Base-by-base conservation (phyloP, 2,113 vertebrate species). In the Speoplatyrhinus poulsoni region DNA sequence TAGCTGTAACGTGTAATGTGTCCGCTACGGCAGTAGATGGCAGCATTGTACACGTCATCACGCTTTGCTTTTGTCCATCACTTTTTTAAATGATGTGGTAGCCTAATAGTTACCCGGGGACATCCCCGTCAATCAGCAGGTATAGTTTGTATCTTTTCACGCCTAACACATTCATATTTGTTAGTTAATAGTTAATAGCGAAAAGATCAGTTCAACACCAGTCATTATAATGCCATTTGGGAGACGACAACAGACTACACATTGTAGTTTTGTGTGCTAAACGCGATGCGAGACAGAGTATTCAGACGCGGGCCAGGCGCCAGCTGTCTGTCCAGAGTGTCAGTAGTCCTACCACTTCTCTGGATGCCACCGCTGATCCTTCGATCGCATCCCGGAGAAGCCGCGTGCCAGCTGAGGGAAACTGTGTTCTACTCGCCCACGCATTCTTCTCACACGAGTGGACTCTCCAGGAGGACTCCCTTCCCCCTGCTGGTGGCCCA, bases 401-500 rank as follows among this genome's bases (percentile, higher is more conserved):
- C 65, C 73, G 70, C 16, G 58, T 59, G 47, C 50, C 36, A 75
- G 68, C 49, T 70, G 82, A 65, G 78, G 75, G 63, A 52, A 16
- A 16, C 36, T 6, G 36, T 41, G 36, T 5, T 8, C 36, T 72
- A 86, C 84, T 88, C 73, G 63, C 17, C 19, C 49, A 67, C 26
- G 26, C 26, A 26, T 26, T 26, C 26, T 26, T 26, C 26, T 26
- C 26, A 26, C 26, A 26, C 19, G 1, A 26, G 26, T 26, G 26
- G 26, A 26, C 26, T 26, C 26, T 26, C 26, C 26, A 26, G 26
- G 26, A 26, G 26, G 26, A 26, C 26, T 3, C 26, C 26, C 26
- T 26, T 46, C 88, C 87, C 87, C 82, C 83, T 86, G 82, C 85
- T 89, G 12, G 73, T 53, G 59, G 76, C 72, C 71, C 80, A 58